Evolutionary conservation across 2,888 invertebrate species (phyloP).

Genomic region (Heliconius charithonia): DNA sequence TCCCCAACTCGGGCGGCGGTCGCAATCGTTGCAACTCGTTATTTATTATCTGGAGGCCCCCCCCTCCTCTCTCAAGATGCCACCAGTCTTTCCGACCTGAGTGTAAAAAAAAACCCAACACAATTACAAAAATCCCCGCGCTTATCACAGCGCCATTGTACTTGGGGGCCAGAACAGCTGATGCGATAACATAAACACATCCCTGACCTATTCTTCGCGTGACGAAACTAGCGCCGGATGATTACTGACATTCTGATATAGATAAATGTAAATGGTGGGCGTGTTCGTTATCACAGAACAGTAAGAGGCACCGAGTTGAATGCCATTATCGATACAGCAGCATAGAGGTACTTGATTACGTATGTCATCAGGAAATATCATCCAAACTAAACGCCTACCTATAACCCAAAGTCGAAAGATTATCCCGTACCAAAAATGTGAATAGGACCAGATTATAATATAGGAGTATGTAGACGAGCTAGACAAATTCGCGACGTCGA

Average conservation of each 20-base stretch:
- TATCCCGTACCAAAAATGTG: neutral
- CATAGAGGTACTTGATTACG: constrained; percentile 26
- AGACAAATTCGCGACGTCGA: constrained; percentile 59
- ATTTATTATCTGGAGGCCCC: constrained; percentile 80
- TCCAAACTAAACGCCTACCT: neutral
- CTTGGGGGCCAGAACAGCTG: constrained; percentile 59
- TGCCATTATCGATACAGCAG: constrained; percentile 38
- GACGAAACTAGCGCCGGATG: constrained; percentile 60
- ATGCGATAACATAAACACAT: constrained; percentile 62
- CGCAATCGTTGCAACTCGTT: constrained; percentile 83
- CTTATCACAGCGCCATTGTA: constrained; percentile 50
- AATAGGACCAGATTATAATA: constrained; percentile 22
- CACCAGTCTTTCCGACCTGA: constrained; percentile 43
- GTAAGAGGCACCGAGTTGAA: constrained; percentile 41
- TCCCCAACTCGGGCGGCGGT: constrained; percentile 70
- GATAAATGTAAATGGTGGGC: constrained; percentile 55
- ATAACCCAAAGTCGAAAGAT: neutral
- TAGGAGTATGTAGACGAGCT: constrained; percentile 49
- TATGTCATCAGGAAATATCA: constrained; percentile 1
- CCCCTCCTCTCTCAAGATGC: constrained; percentile 45
- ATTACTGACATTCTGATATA: constrained; percentile 55
- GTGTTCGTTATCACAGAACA: constrained; percentile 50
- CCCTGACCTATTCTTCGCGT: constrained; percentile 63
- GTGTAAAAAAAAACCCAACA: constrained; percentile 45
- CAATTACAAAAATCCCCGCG: constrained; percentile 47